These are phyloP conservation scores for Whitmania pigra DNA, from an alignment of 1,140 invertebrate genomes.

Conservation along the genomic window DNA sequence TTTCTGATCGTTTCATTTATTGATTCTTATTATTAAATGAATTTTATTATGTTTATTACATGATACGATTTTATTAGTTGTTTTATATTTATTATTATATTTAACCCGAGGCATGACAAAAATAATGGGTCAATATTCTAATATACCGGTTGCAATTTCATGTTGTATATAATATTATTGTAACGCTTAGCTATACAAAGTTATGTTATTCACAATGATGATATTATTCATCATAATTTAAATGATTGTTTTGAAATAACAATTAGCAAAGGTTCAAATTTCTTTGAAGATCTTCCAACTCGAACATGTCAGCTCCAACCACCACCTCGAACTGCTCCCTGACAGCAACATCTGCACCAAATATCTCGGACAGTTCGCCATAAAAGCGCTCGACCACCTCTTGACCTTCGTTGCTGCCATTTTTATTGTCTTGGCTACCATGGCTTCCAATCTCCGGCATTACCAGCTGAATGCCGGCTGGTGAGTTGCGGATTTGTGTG, in stretches of 20 bases:
- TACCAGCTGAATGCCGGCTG: too few relatives aligned
- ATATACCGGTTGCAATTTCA: too few relatives aligned
- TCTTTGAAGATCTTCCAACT: not conserved
- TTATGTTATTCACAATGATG: too few relatives aligned
- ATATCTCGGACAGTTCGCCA: not conserved
- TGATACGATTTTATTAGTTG: too few relatives aligned
- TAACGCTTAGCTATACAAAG: too few relatives aligned
- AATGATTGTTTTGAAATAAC: too few relatives aligned
- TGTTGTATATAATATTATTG: too few relatives aligned
- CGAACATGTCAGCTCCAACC: not conserved
- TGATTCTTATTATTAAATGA: not conserved
- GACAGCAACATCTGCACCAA: not conserved
- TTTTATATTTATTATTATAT: not conserved
- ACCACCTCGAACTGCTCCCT: not conserved
- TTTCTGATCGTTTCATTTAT: too few relatives aligned
- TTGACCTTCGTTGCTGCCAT: slow-evolving; percentile 1
- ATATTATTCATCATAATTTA: too few relatives aligned
- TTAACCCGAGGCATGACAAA: not conserved
- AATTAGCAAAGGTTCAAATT: too few relatives aligned
- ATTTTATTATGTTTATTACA: not conserved
- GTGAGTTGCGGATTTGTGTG: too few relatives aligned
- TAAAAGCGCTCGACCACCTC: not conserved
- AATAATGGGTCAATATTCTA: too few relatives aligned
- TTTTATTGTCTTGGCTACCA: slow-evolving; percentile 2
- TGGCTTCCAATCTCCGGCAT: not conserved